Percentiles rank a stretch among this genome's conserved stretches.
Evolutionary conservation across 2,888 invertebrate species (phyloP).

Genomic region (Rhamnusium bicolor): DNA sequence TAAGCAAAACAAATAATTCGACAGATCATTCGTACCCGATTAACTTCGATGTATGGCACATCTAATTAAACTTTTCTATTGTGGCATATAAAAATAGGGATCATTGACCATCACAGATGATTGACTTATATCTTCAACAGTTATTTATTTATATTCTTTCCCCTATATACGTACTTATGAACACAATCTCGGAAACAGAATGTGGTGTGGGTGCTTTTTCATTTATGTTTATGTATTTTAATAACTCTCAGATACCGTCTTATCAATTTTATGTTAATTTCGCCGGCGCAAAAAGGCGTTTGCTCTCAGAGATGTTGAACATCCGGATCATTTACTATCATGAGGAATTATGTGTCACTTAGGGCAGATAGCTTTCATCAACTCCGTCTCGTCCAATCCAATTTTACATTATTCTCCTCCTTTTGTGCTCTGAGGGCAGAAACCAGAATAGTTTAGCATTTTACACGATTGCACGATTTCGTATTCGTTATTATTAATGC

Average conservation of each 20-base stretch:
- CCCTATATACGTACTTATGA: neutral
- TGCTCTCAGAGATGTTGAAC: slow-evolving; percentile 11
- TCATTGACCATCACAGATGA: no score
- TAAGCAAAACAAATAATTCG: no score
- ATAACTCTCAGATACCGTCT: slow-evolving; percentile 7
- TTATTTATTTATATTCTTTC: neutral
- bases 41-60: no score
- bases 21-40: no score
- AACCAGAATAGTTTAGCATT: neutral
- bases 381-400: slow-evolving; percentile 32
- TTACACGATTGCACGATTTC: neutral
- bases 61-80: no score
- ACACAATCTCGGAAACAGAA: neutral
- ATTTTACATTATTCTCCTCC: slow-evolving; percentile 19
- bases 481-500: neutral
- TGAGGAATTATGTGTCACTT: slow-evolving; percentile 34
- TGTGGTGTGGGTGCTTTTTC: neutral
- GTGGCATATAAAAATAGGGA: neutral
- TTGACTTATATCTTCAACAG: no score
- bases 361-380: slow-evolving; percentile 40
- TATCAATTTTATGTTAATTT: slow-evolving; percentile 26
- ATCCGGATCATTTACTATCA: slow-evolving; percentile 24
- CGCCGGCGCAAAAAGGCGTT: neutral
- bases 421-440: slow-evolving; percentile 1
- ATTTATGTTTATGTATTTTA: slow-evolving; percentile 23